These are phyloP conservation scores for Trachelus tabidus DNA, from an alignment of 2,888 invertebrate genomes.

Conservation along the genomic window DNA sequence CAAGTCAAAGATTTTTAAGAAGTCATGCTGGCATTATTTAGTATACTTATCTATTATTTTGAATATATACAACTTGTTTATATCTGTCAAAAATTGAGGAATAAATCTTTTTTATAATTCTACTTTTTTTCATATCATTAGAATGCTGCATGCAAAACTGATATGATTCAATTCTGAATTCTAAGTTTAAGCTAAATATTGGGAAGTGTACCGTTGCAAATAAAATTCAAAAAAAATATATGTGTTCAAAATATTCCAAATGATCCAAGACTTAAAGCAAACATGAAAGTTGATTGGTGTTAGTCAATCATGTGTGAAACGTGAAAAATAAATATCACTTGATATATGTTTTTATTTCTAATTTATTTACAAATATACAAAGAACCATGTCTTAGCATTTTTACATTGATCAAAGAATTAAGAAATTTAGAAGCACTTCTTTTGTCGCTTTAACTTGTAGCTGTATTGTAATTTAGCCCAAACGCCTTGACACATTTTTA, in stretches of 20 bases:
- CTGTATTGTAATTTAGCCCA: conserved; percentile 84
- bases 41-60: no score
- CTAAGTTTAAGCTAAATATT: not conserved
- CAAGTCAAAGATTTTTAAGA: no score
- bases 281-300: not conserved
- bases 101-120: no score
- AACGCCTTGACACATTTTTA: conserved; percentile 87
- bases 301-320: not conserved
- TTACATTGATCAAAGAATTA: not conserved
- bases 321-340: not conserved
- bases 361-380: conserved; percentile 37
- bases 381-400: not conserved
- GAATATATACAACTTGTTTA: no score
- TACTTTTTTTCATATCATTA: not conserved
- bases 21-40: no score
- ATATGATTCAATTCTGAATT: not conserved
- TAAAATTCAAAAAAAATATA: not conserved
- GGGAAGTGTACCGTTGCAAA: not conserved
- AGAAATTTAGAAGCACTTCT: not conserved
- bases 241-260: not conserved
- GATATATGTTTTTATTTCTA: not conserved
- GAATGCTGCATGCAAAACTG: not conserved
- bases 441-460: conserved; percentile 48
- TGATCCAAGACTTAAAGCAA: not conserved
- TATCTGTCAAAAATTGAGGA: not conserved